phyloP scores from a whole-genome alignment of 2,113 vertebrate genomes.

The Hypomesus transpacificus region DNA sequence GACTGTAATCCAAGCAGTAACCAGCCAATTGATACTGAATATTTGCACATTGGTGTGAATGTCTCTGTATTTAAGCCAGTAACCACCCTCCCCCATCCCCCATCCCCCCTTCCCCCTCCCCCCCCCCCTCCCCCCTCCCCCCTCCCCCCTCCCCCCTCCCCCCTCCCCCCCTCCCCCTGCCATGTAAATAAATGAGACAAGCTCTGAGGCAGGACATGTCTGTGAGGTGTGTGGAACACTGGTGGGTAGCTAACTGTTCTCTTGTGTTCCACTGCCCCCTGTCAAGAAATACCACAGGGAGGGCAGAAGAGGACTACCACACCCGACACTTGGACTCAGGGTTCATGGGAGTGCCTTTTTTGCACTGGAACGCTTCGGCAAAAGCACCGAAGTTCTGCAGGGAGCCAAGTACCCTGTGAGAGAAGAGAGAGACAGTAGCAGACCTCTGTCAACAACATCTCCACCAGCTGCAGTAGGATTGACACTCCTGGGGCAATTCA shows the following conservation, averaged over 20 bases:
- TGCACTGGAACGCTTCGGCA: constrained; percentile 86
- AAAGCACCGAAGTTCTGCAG: constrained; percentile 94
- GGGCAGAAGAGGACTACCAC: constrained; percentile 74
- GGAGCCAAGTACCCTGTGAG: constrained; percentile 86
- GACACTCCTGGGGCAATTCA: too few relatives aligned
- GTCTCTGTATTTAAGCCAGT: background rate
- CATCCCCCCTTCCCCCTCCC: too few relatives aligned
- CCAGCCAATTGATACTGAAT: constrained; percentile 5
- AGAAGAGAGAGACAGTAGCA: constrained; percentile 30
- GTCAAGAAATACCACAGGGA: constrained; percentile 34
- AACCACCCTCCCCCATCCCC: background rate
- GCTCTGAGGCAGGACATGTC: constrained; percentile 36
- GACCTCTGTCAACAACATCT: too few relatives aligned
- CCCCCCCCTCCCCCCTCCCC: background rate
- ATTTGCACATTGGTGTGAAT: background rate
- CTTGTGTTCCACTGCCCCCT: constrained; percentile 30
- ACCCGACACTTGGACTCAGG: constrained; percentile 84
- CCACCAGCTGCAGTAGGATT: too few relatives aligned
- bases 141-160: background rate
- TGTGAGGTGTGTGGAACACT: constrained; percentile 23
- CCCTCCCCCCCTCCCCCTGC: background rate
- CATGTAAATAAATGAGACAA: constrained; percentile 29
- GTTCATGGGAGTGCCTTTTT: constrained; percentile 81
- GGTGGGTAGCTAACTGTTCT: constrained; percentile 31
- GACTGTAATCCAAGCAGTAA: constrained; percentile 6